Percentiles rank a stretch among this genome's conserved stretches.
These are phyloP conservation scores for Brevimyrus niger DNA, from an alignment of 2,113 vertebrate species.

Conservation along the genomic window DNA sequence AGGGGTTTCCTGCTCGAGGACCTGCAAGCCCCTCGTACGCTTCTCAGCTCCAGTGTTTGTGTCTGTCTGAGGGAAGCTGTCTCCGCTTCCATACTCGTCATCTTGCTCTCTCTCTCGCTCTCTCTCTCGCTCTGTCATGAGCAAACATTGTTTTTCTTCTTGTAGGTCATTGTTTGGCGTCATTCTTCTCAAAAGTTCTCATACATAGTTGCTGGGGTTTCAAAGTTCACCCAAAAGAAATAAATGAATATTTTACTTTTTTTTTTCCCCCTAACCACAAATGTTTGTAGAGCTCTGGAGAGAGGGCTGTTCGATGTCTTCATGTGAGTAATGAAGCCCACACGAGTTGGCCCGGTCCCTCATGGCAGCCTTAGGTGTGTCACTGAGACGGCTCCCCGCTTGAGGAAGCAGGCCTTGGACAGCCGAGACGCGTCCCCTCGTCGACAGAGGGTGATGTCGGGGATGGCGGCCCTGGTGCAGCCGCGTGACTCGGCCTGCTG, in stretches of 20 bases:
- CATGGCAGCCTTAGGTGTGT: background rate
- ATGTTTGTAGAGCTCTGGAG: background rate
- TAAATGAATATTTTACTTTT: background rate
- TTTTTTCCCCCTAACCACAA: background rate
- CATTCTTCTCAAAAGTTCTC: background rate
- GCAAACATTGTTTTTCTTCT: background rate
- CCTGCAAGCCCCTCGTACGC: background rate
- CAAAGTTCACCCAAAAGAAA: background rate
- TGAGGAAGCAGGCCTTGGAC: background rate
- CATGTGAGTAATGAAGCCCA: background rate
- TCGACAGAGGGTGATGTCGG: background rate
- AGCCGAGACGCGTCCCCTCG: background rate
- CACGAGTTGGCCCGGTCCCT: background rate
- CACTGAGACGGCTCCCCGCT: background rate
- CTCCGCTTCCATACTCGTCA: background rate
- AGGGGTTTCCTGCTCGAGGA: background rate
- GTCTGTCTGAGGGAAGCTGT: background rate
- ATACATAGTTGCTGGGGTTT: background rate
- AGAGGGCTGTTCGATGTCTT: background rate
- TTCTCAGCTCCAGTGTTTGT: background rate
- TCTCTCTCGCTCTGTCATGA: background rate
- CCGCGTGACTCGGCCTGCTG: background rate
- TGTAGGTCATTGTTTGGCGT: background rate
- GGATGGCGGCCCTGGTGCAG: background rate
- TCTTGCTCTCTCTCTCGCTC: background rate